A percentile compares a stretch with the other conserved stretches of the same genome.
phyloP scores from a whole-genome alignment of 2,797 vertebrate species.

The Passerculus sandwichensis region DNA sequence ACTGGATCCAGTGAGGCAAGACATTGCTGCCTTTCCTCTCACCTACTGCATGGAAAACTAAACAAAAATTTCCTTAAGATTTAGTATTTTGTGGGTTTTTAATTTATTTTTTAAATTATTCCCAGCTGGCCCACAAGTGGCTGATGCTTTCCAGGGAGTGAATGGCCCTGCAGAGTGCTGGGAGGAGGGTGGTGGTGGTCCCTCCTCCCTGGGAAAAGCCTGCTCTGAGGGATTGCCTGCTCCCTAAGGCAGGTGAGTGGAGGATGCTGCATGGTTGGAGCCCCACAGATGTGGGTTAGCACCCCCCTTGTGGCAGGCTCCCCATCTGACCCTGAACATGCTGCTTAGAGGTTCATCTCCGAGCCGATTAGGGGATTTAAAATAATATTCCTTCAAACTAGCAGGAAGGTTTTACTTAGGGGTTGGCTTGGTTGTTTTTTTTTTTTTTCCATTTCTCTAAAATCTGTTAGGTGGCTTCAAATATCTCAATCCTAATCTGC shows the following conservation, averaged over 20 bases:
- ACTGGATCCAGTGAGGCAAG: not conserved
- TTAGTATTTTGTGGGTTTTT: accelerated
- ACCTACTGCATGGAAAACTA: not conserved
- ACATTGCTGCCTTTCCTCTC: not conserved
- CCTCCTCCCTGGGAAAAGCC: not conserved
- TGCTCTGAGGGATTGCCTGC: not conserved
- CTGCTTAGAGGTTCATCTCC: constrained; percentile 33
- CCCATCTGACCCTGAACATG: not conserved
- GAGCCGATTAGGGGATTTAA: constrained; percentile 61
- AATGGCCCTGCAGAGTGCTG: not conserved
- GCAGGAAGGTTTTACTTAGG: constrained; percentile 24
- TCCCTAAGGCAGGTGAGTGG: not conserved
- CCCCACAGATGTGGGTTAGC: not conserved
- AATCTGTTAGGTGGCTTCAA: not conserved
- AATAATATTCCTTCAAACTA: constrained; percentile 43
- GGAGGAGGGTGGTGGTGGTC: not conserved
- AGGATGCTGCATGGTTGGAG: not conserved
- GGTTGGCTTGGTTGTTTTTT: no score
- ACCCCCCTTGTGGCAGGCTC: not conserved
- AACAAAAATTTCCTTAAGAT: not conserved
- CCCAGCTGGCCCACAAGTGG: not conserved
- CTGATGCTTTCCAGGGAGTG: not conserved
- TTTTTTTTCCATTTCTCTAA: not conserved
- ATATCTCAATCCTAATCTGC: not conserved
- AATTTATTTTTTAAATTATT: not conserved